These are phyloP conservation scores for Macroramphosus scolopax DNA, from an alignment of 2,797 vertebrate species.

Conservation along the genomic window DNA sequence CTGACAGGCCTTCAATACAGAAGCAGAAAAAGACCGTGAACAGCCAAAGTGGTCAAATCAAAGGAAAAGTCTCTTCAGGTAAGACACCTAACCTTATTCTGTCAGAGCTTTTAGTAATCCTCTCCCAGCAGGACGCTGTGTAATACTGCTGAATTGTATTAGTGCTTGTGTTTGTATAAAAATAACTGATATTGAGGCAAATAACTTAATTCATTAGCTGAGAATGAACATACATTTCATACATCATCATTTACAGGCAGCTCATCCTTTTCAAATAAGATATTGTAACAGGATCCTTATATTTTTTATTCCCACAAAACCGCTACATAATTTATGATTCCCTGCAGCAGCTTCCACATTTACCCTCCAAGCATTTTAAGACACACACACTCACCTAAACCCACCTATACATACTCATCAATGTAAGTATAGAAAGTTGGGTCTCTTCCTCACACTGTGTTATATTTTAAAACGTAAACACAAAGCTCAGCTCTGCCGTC, in stretches of 20 bases:
- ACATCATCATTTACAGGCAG: constrained; percentile 25
- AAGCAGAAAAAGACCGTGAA: constrained; percentile 36
- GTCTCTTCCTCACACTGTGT: neutral
- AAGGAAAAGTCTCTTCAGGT: constrained; percentile 44
- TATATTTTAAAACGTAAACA: constrained; percentile 1
- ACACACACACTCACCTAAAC: too few relatives aligned
- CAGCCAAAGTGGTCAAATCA: constrained; percentile 28
- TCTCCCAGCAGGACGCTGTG: neutral
- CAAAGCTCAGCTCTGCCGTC: neutral
- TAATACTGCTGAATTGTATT: neutral
- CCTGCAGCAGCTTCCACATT: constrained; percentile 42
- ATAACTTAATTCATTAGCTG: constrained; percentile 8
- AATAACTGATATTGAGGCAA: neutral
- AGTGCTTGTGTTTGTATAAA: constrained; percentile 10
- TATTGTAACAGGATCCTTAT: constrained; percentile 48
- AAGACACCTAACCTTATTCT: constrained; percentile 11
- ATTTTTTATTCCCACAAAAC: constrained; percentile 43
- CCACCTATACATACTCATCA: too few relatives aligned
- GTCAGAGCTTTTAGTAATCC: neutral
- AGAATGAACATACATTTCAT: constrained; percentile 18
- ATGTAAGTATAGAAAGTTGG: constrained; percentile 28
- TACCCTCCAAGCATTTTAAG: constrained; percentile 11
- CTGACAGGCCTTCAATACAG: constrained; percentile 31
- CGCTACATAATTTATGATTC: constrained; percentile 58
- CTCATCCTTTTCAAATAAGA: constrained; percentile 22